Evolutionary conservation across 2,797 vertebrate genomes (phyloP).

Genomic region (Somateria mollissima): DNA sequence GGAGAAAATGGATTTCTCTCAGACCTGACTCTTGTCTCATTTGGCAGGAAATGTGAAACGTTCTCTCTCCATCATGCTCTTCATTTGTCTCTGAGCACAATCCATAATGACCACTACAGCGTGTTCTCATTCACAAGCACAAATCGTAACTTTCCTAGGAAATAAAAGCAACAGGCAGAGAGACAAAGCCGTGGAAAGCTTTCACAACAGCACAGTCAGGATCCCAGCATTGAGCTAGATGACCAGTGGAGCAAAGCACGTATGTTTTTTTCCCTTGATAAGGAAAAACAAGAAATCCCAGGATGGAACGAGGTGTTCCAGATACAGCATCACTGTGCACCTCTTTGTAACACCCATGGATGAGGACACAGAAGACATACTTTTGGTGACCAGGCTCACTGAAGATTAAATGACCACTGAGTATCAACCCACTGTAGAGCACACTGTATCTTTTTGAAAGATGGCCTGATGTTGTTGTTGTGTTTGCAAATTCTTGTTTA

Average conservation of each 20-base stretch:
- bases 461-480: not conserved
- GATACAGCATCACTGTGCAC: not conserved
- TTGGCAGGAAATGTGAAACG: slow-evolving; percentile 12
- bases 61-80: not conserved
- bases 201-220: not conserved
- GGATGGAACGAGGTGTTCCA: not conserved
- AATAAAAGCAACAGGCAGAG: slow-evolving; percentile 12
- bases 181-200: slow-evolving; percentile 13
- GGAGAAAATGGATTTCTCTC: slow-evolving; percentile 7
- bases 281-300: not conserved
- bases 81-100: slow-evolving; percentile 30
- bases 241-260: not conserved
- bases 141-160: not conserved
- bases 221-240: not conserved
- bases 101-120: not conserved
- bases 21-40: not conserved
- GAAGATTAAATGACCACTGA: not conserved
- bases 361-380: not conserved
- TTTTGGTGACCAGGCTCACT: not conserved
- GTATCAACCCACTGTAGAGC: not conserved
- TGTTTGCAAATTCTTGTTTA: not conserved
- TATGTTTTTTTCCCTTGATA: not conserved
- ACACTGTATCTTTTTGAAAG: not conserved
- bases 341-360: not conserved
- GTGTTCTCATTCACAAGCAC: not conserved